phyloP scores from a whole-genome alignment of 2,113 vertebrate species.

The Erythrolamprus reginae region DNA sequence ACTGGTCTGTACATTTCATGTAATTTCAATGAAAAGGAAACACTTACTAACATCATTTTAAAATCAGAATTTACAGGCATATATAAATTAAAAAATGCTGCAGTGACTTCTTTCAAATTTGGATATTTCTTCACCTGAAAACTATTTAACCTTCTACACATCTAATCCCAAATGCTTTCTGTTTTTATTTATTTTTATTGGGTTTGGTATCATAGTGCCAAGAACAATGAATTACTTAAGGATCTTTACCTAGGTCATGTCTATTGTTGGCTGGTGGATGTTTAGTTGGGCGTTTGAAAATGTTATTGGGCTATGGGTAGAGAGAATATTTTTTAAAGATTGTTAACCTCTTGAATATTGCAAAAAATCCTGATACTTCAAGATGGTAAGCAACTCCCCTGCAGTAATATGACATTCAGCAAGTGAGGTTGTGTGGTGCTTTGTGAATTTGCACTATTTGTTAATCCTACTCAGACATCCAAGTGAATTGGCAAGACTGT shows the following conservation, averaged over 20 bases:
- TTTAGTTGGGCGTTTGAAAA: neutral
- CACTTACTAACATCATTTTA: neutral
- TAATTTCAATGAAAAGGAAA: neutral
- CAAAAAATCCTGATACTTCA: neutral
- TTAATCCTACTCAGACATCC: neutral
- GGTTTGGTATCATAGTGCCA: neutral
- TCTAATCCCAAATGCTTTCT: neutral
- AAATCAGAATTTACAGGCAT: neutral
- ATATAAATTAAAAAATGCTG: neutral
- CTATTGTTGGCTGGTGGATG: neutral
- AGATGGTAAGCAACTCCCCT: neutral
- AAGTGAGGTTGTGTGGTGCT: neutral
- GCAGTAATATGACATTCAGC: neutral
- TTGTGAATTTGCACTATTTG: neutral
- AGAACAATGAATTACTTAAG: neutral
- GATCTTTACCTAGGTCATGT: neutral
- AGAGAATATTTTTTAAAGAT: neutral
- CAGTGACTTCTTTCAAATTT: neutral
- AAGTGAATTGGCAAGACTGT: neutral
- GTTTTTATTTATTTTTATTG: neutral
- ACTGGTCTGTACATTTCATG: neutral
- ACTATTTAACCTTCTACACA: neutral
- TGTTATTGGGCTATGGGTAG: neutral
- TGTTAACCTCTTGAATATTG: neutral
- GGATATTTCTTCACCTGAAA: neutral